Base-by-base conservation (phyloP, 2,113 vertebrate species). In the Nycticebus coucang region DNA sequence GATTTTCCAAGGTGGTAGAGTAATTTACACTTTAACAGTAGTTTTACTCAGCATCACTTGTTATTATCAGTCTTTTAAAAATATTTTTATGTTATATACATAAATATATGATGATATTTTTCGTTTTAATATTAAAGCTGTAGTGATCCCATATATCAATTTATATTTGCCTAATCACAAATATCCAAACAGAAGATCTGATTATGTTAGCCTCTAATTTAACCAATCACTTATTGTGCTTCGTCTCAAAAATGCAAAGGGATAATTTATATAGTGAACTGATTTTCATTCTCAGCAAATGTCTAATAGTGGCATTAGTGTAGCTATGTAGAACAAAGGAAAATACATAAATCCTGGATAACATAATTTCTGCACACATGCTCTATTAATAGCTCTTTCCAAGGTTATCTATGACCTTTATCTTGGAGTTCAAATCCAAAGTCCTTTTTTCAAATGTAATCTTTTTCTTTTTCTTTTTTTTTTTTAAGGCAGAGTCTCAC, bases 251-350 rank as follows among this genome's bases (percentile, higher is more conserved):
- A 89, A 88, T 79, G 18, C 33, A 85, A 37, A 90, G 62, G 50
- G 66, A 72, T 81, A 75, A 71, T 80, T 92, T 93, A 80, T 87
- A 17, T 87, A 90, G 30, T 80, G 28, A 93, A 88, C 14, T 72
- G 83, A 79, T 81, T 87, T 95, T 89, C 84, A 66, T 75, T 94
- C 37, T 83, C 71, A 84, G 19, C 35, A 97, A 1, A 77, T 80
- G 30, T 87, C 71, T 92, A 28, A 87, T 71, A 75, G 64, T 86
- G 50, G n/a, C 13, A 69, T 94, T 86, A 68, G 57, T 45, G 33
- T 92, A 74, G 37, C 41, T 77, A 60, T 45, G 22, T 15, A 87
- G 50, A 84, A 89, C 62, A 94, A 80, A 92, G 24, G 50, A 92
- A 17, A 87, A 68, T 69, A 83, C 28, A 13, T 57, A 53, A 89